phyloP scores from a whole-genome alignment of 1,140 invertebrate genomes.

The Pseudoatta argentina region DNA sequence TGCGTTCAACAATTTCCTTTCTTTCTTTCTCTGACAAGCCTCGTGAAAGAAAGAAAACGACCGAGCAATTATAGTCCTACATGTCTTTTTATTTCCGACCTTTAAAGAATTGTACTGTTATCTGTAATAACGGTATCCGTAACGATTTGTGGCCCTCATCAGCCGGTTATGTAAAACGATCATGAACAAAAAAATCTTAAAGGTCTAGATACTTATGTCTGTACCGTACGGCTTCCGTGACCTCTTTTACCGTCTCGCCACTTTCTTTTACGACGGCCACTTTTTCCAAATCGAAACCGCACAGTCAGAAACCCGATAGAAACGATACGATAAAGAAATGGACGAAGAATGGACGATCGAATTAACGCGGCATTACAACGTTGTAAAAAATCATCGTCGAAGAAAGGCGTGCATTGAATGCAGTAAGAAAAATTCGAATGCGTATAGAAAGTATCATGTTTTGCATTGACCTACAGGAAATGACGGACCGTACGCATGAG shows the following conservation, averaged over 20 bases:
- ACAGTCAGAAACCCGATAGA: not conserved
- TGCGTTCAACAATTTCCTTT: not conserved
- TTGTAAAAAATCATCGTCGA: not conserved
- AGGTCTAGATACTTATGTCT: conserved; percentile 68
- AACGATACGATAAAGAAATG: conserved; percentile 13
- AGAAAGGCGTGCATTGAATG: not conserved
- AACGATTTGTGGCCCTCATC: conserved; percentile 20
- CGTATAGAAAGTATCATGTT: conserved; percentile 57
- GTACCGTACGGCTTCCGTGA: conserved; percentile 62
- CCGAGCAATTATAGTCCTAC: conserved; percentile 36
- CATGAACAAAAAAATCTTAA: conserved; percentile 31
- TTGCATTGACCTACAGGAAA: conserved; percentile 72
- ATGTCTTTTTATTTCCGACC: conserved; percentile 21
- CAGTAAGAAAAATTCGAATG: not conserved
- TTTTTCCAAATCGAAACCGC: conserved; percentile 51
- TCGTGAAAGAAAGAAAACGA: conserved; percentile 10
- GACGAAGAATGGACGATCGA: not conserved
- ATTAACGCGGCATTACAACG: not conserved
- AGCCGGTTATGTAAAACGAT: conserved; percentile 35
- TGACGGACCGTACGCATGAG: conserved; percentile 11
- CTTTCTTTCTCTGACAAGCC: not conserved
- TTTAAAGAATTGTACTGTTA: conserved; percentile 23
- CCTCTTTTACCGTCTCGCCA: conserved; percentile 60
- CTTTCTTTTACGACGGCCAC: conserved; percentile 64
- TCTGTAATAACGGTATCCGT: conserved; percentile 32